Evolutionary conservation across 2,113 vertebrate genomes (phyloP).

Genomic region (Cheirogaleus medius): DNA sequence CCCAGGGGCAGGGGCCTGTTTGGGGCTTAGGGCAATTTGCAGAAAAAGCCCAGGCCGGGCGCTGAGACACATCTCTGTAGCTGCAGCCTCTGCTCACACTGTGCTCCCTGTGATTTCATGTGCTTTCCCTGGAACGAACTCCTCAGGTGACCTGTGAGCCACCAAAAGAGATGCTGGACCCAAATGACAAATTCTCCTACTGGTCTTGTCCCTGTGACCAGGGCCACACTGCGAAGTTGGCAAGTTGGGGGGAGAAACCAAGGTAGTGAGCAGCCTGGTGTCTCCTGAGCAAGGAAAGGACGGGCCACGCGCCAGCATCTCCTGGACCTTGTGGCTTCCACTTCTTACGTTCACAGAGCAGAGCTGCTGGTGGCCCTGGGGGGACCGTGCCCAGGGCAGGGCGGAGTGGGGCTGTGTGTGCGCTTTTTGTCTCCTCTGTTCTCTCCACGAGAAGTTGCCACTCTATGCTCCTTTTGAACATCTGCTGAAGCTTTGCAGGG

Average conservation of each 20-base stretch:
- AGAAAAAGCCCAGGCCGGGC: background rate
- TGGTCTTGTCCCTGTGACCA: background rate
- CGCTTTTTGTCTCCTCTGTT: background rate
- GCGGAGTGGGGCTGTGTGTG: accelerated
- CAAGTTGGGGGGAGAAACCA: background rate
- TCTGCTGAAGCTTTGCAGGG: background rate
- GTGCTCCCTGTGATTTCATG: background rate
- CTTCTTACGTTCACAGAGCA: background rate
- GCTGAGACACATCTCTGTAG: background rate
- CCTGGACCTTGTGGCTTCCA: background rate
- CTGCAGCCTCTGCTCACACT: background rate
- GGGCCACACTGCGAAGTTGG: background rate
- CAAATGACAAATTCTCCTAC: background rate
- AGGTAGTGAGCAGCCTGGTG: background rate
- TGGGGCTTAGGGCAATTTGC: background rate
- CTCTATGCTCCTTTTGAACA: background rate
- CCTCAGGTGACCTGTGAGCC: background rate
- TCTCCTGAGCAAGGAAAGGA: background rate
- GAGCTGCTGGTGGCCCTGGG: background rate
- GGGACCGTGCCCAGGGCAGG: background rate
- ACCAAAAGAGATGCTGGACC: too few relatives aligned
- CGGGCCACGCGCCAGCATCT: background rate
- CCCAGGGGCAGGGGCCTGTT: background rate
- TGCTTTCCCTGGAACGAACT: background rate
- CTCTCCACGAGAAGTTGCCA: background rate